Percentiles rank a stretch among this genome's conserved stretches.
Conservation (phyloP, 2,797 vertebrate species). For the Macrochelys suwanniensis region DNA sequence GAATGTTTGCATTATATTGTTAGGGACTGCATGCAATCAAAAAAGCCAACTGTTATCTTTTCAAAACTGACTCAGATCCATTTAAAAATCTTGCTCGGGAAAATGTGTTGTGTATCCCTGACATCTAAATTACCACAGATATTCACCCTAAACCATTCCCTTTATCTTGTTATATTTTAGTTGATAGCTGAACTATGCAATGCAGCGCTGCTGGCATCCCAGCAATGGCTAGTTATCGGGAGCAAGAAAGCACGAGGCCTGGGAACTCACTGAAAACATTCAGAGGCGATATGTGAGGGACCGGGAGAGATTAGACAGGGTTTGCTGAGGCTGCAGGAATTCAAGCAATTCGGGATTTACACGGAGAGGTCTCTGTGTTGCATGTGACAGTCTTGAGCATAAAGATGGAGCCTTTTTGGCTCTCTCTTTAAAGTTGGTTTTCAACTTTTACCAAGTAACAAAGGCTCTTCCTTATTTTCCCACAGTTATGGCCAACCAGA, state of each 20-base stretch:
- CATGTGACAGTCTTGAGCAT: conserved; percentile 12
- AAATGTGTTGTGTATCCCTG: conserved; percentile 58
- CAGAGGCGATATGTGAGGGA: conserved; percentile 67
- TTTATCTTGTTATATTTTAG: conserved; percentile 76
- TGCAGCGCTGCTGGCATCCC: conserved; percentile 76
- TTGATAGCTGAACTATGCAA: conserved; percentile 79
- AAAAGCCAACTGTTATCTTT: conserved; percentile 24
- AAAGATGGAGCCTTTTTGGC: conserved; percentile 1
- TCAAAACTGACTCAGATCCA: conserved; percentile 49
- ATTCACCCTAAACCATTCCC: conserved; percentile 38
- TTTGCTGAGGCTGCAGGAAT: conserved; percentile 72
- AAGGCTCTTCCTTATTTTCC: not conserved
- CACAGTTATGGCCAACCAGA: not conserved
- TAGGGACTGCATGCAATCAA: conserved; percentile 46
- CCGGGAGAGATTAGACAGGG: conserved; percentile 76
- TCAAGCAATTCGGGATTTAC: conserved; percentile 70
- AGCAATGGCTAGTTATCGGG: conserved; percentile 78
- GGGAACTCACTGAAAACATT: conserved; percentile 76
- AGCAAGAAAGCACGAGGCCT: conserved; percentile 74
- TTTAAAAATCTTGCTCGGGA: conserved; percentile 52
- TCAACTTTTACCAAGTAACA: not conserved
- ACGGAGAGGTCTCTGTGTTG: conserved; percentile 9
- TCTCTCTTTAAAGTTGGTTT: conserved; percentile 1
- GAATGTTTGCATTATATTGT: conserved; percentile 44
- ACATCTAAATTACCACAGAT: conserved; percentile 65